phyloP scores from a whole-genome alignment of 2,113 vertebrate species.

The Heterocephalus glaber region DNA sequence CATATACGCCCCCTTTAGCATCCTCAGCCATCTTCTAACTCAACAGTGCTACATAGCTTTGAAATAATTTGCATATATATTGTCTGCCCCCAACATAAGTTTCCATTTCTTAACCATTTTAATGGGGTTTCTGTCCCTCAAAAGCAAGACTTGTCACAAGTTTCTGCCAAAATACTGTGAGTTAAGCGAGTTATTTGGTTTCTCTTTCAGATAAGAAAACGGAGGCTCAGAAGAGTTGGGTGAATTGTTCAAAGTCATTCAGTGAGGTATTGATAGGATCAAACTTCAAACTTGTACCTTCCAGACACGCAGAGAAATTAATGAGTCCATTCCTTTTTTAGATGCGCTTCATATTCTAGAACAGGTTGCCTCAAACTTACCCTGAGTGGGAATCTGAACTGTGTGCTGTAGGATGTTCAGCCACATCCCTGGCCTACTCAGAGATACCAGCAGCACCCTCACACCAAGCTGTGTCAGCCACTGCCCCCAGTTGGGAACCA shows the following conservation, averaged over 20 bases:
- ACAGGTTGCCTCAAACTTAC: not conserved
- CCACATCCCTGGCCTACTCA: not conserved
- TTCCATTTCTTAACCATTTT: not conserved
- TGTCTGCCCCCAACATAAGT: not conserved
- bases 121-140: not conserved
- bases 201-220: not conserved
- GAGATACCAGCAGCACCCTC: accelerated
- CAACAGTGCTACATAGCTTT: not conserved
- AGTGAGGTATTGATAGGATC: not conserved
- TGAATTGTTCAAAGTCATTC: not conserved
- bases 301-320: not conserved
- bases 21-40: not conserved
- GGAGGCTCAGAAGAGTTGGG: not conserved
- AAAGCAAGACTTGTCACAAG: not conserved
- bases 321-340: not conserved
- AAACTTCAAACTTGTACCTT: not conserved
- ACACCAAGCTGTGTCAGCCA: not conserved
- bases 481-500: not conserved
- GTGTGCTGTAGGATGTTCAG: not conserved
- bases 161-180: not conserved
- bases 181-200: not conserved
- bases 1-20: not conserved
- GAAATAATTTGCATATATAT: not conserved
- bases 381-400: not conserved
- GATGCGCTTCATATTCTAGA: not conserved